A percentile compares a stretch with the other conserved stretches of the same genome.
Evolutionary conservation across 2,888 invertebrate species (phyloP).

Genomic region (Acronicta psi): DNA sequence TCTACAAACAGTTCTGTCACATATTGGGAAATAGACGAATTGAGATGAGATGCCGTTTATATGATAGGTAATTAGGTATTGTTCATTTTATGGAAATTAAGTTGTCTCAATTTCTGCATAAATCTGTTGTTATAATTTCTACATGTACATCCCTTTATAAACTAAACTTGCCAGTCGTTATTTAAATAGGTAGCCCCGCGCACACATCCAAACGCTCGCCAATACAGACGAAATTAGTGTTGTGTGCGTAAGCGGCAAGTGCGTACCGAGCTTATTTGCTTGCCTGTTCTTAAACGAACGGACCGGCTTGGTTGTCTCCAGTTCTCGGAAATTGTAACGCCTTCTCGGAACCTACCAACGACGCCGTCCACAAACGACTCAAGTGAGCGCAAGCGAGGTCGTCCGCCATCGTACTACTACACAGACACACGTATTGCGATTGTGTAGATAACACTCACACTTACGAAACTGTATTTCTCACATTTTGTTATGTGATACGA

Average conservation of each 20-base stretch:
- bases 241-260: constrained; percentile 69
- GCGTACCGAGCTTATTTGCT: constrained; percentile 83
- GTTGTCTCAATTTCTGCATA: constrained; percentile 2
- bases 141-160: constrained; percentile 3
- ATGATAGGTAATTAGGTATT: too few species aligned
- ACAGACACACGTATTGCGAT: constrained; percentile 64
- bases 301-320: constrained; percentile 84
- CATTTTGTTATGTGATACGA: constrained; percentile 56
- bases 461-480: constrained; percentile 55
- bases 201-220: constrained; percentile 49
- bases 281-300: constrained; percentile 77
- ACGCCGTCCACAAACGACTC: constrained; percentile 79
- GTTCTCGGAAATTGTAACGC: constrained; percentile 88
- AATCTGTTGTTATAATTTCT: constrained; percentile 6
- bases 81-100: too few species aligned
- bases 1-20: too few species aligned
- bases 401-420: constrained; percentile 74
- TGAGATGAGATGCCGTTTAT: too few species aligned
- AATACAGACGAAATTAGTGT: constrained; percentile 34
- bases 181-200: constrained; percentile 43
- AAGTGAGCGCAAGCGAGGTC: constrained; percentile 86
- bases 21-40: too few species aligned
- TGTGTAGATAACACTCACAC: constrained; percentile 73
- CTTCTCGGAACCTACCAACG: constrained; percentile 87
- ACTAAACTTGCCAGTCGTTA: constrained; percentile 40